Evolutionary conservation across 2,888 invertebrate genomes (phyloP).

Genomic region (Apamea crenata): DNA sequence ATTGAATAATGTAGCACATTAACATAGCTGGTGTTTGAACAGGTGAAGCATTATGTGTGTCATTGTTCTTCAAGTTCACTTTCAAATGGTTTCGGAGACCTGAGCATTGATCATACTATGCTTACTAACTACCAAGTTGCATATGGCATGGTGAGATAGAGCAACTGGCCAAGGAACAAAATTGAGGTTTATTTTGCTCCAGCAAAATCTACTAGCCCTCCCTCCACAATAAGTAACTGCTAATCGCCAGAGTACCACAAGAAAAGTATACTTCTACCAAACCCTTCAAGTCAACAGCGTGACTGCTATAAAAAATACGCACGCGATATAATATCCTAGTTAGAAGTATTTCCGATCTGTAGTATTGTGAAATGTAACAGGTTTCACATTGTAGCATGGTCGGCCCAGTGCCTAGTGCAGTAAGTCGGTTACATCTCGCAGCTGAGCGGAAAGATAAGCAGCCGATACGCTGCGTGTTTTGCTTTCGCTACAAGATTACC

Average conservation of each 20-base stretch:
- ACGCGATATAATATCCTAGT: not conserved
- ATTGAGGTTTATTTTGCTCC: not conserved
- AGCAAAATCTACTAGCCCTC: not conserved
- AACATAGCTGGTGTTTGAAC: constrained; percentile 22
- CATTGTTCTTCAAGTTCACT: constrained; percentile 9
- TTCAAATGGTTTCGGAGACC: not conserved
- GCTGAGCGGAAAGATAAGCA: constrained; percentile 62
- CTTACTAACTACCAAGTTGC: not conserved
- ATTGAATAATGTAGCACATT: constrained; percentile 31
- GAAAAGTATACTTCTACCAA: not conserved
- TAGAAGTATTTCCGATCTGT: constrained; percentile 1
- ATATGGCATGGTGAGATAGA: not conserved
- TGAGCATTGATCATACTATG: not conserved
- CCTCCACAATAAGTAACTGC: not conserved
- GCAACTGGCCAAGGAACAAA: too few relatives aligned
- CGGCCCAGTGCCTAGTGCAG: not conserved
- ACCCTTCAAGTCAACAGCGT: not conserved
- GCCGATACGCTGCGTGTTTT: constrained; percentile 40
- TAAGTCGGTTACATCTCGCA: constrained; percentile 23
- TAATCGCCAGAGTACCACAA: not conserved
- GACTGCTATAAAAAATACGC: not conserved
- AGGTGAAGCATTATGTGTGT: constrained; percentile 20
- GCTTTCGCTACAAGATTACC: constrained; percentile 48
- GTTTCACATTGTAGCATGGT: constrained; percentile 1
- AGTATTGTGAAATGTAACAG: constrained; percentile 6